Percentiles rank a stretch among this genome's conserved stretches.
phyloP scores from a whole-genome alignment of 2,888 invertebrate genomes.

The Dione vanillae region DNA sequence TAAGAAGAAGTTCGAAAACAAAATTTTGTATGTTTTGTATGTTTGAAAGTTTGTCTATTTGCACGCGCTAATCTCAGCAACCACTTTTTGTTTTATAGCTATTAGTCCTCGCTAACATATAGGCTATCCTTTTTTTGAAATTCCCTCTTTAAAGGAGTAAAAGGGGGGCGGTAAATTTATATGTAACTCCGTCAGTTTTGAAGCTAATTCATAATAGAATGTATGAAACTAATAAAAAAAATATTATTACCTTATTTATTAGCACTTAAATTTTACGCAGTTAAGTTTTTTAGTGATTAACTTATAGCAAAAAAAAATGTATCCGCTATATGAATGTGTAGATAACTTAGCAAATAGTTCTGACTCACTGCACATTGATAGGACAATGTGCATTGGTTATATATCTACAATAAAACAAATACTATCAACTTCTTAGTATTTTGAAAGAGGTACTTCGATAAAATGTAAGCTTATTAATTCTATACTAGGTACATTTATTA shows the following conservation, averaged over 20 bases:
- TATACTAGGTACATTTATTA: not conserved
- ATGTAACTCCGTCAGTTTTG: no score
- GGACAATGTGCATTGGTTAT: not conserved
- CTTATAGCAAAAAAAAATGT: not conserved
- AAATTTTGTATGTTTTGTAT: no score
- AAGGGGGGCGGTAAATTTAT: no score
- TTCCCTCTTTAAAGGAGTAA: no score
- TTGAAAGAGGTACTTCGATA: slow-evolving; percentile 4
- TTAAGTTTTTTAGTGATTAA: not conserved
- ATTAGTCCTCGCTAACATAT: no score
- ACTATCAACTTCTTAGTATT: not conserved
- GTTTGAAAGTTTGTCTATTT: no score
- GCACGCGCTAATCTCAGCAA: no score
- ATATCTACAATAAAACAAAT: slow-evolving; percentile 1
- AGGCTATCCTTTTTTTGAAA: no score
- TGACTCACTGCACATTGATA: not conserved
- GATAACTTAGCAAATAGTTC: not conserved
- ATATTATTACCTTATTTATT: not conserved
- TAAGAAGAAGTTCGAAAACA: no score
- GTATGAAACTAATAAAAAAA: not conserved
- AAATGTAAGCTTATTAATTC: not conserved
- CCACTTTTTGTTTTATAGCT: no score
- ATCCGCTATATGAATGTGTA: not conserved
- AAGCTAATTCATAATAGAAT: no score
- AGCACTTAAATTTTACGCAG: not conserved